Base-by-base conservation (phyloP, 2,113 vertebrate genomes). In the Paraplagusia blochii region DNA sequence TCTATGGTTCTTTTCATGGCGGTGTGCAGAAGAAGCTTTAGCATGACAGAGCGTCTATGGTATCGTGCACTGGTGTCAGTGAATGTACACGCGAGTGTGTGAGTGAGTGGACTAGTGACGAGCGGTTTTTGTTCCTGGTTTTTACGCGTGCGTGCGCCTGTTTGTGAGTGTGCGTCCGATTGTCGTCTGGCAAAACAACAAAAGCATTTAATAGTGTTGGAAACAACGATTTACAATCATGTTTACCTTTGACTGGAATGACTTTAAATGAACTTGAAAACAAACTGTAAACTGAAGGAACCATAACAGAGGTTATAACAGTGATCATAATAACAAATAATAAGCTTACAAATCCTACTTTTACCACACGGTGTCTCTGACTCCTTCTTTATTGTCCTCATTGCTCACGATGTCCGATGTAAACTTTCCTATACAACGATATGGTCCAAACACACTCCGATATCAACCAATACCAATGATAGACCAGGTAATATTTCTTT, bases 171-270 rank as follows among this genome's bases (percentile, higher is more conserved):
- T 38, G 74, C 58, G 83, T 74, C 65, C 9, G 63, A 77, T 48
- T 81, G 76, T 78, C 73, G 81, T 84, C 83, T 86, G 85, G 78
- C 66, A 75, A 81, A 87, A 80, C 77, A 85, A 87, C 84, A 83
- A 87, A 90, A 91, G 90, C 90, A 91, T 92, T 91, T 92, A 92
- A 72, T 88, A 88, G 85, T 83, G 90, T 90, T 91, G 88, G 88
- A 86, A 88, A 88, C 88, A 89, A 90, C 83, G 74, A 66, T 89
- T 58, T 87, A 87, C 89, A 90, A 89, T 91, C 88, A 89, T 91
- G 89, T 91, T 92, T 91, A 92, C 90, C 87, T 90, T 90, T 63
- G 85, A 89, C 87, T 90, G 90, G 89, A 92, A 90, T 90, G 88
- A 90, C 83, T 88, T 89, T 87, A 87, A 88, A 85, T 78, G 79